Evolutionary conservation across 2,888 invertebrate species (phyloP), one percentile per base, ranked within the genome.

Genomic region (Epirrhoe tristata): DNA sequence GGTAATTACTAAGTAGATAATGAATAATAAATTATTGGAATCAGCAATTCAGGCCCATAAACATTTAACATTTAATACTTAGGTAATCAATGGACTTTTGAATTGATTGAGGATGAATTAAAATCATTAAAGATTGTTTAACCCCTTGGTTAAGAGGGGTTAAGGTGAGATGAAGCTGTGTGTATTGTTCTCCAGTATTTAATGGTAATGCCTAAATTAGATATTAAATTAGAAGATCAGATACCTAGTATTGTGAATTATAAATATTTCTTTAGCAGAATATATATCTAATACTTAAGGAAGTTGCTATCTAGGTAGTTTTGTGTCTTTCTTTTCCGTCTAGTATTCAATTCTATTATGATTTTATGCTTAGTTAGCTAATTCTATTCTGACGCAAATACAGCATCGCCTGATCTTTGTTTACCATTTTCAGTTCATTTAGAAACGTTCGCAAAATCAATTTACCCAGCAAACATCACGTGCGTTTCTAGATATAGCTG

Each of bases 401-500:
- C 53, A 52, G 51, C 14, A 60, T 70, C 65, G 63, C 67, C 67
- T 71, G 65, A 74, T 67, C 56, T 69, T 52, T 68, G 56, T 71
- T 69, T 68, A 64, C 46, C 58, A 24, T 24, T 48, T 51, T n/a
- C 10, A 51, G 54, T 63, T 67, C 72, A 73, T 74, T 72, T 58
- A 63, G 67, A 59, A 62, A 52, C 58, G 63, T 68, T 34, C 63
- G 74, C 73, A 76, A 77, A 77, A 78, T 77, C 72, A 70, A 66
- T 74, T 52, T 14, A 43, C 39, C 39, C 39, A 56, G 75, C 71
- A 75, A 77, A 74, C 72, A 73, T 74, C 75, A 81, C 77, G 76
- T 78, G 75, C 67, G 58, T 48, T 50, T 16, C 48, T 54, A 14
- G 14, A 57, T 52, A 46, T 3, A 17, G 1, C 32, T 43, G 39